phyloP scores from a whole-genome alignment of 2,113 vertebrate genomes.

The human (Homo sapiens) region GRCh38 chr12:123840501-123841000 shows the following conservation, averaged over 20 bases:
- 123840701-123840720: background rate
- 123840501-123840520: background rate
- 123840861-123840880: background rate
- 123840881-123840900: background rate
- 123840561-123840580: background rate
- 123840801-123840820: background rate
- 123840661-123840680: background rate
- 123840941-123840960: background rate
- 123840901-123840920: background rate
- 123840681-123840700: background rate
- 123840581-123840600: background rate
- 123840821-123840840: accelerated
- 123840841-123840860: background rate
- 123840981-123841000: accelerated
- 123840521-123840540: background rate
- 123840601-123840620: background rate
- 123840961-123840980: background rate
- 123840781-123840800: no score
- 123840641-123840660: background rate
- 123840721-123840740: accelerated
- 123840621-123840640: background rate
- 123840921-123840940: background rate
- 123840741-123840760: background rate
- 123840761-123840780: background rate
- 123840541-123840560: no score